Evolutionary conservation across 92 coral and sea anemone species (phyloP), one percentile per base, ranked within the genome.

Genomic region (Ricordea florida): DNA sequence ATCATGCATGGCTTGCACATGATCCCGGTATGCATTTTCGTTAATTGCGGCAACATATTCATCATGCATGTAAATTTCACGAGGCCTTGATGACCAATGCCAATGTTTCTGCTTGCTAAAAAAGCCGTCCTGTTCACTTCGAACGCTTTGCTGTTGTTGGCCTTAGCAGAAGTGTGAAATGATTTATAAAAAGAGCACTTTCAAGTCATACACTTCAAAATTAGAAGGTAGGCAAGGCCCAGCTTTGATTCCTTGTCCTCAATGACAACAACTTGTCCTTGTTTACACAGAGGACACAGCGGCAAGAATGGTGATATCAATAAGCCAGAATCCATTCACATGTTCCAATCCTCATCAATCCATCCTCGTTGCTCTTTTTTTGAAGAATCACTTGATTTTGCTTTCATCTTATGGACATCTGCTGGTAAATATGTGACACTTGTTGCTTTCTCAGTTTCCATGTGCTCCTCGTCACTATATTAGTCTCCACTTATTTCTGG

Each of bases 11-110:
- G 79, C 80, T 33, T 41, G 49, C 13, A 71, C 80, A 72, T 81
- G 86, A 29, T 81, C 74, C 6, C 23, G 18, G 55, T 69, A 72
- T 27, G 87, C 46, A 37, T 62, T 81, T 51, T 63, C 81, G 53
- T 73, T 82, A 67, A 82, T 73, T 6, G 81, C 16, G 89, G 57
- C 69, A 76, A 37, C 84, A 84, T 76, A 48, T 77, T 85, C 81
- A 70, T 85, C 34, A 50, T 69, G 8, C 71, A 44, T 22, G 45
- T n/a, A 69, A 85, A 77, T 31, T 77, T 84, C 11, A 63, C 84
- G 27, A 84, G 84, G 5, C 80, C 80, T 62, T 76, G 80, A 45
- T 84, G 89, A 5, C 89, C 76, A 16, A 76, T 34, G 46, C 85
- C 76, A 61, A 77, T 69, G 62, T 84, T 84, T 61, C 85, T 50